Base-by-base conservation (phyloP, 2,888 invertebrate genomes). In the Unio pictorum region DNA sequence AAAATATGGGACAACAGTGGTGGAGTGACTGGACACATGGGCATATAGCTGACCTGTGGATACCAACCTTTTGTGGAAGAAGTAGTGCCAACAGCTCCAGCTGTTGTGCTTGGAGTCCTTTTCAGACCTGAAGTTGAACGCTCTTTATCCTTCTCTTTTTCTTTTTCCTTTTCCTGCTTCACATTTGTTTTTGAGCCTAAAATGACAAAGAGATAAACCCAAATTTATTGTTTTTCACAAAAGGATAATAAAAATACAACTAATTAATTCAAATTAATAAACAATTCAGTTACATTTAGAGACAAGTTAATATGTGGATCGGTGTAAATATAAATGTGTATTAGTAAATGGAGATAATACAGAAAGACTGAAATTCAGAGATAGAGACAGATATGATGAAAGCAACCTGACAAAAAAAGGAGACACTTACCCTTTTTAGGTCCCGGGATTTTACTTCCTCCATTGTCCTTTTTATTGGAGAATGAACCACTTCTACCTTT, bases 361-460 rank as follows among this genome's bases (percentile, higher is more conserved):
- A 34, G 34, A 8, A 2, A 34, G 45, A 45, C 3, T 11, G 45
- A 45, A 15, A 45, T 11, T 45, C 11, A 45, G 45, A 45, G 45
- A 45, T 11, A 45, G 45, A 45, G 45, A 15, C 3, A 15, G 3
- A 45, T 45, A 45, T 45, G 45, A 45, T 3, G 3, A 15, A 45
- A 15, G 45, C 11, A 45, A 65, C 20, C 55, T 17, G n/a, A 54
- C 26, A 62, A 18, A 1, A 26, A 7, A 7, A 6, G 45, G 34
- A 56, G 28, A 66, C 28, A 55, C 55, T 67, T 78, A 84, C 84
- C 79, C 79, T 83, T 85, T 69, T 81, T 81, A 23, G 84, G 83
- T 8, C 73, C 83, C 30, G 87, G 87, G 62, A 86, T 83, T 77
- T 84, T 86, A 61, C 80, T 78, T 6, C 68, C 67, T 58, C 75